Evolutionary conservation across 2,113 vertebrate species (phyloP), one percentile per base, ranked within the genome.

Genomic region (Chaenogobius annularis): DNA sequence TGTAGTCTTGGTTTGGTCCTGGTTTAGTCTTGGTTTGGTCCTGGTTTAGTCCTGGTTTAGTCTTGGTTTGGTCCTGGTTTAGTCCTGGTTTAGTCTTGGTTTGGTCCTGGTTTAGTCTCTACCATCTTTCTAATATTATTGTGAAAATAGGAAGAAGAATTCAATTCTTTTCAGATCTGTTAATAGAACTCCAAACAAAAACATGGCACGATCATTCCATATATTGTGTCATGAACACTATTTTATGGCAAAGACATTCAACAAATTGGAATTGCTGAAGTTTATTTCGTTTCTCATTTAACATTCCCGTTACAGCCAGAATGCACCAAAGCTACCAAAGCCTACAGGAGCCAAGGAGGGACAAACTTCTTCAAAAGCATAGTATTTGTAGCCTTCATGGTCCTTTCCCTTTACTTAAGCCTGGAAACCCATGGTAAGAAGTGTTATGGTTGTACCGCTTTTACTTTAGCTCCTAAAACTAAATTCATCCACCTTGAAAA

Each of bases 401-500:
- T 4, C 11, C 56, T 59, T 59, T 59, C 5, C 11, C 56, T 59
- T 59, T 59, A 14, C 22, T 14, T 5, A 31, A 59, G 56, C 23
- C 11, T 14, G 23, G 23, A 59, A 59, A 31, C 23, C 56, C 56
- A 59, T 26, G 14, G 56, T 26, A 59, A 22, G 22, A 59, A 26
- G 22, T 59, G 31, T 59, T 59, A 58, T 59, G 56, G 56, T 59
- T 59, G 10, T 14, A 59, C 12, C 47, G 47, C 47, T 50, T 50
- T 59, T 40, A 59, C 22, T 23, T 22, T 59, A 10, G 12, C 22
- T 22, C 12, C 23, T 26, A 4, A 59, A 59, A 59, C 23, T 59
- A 26, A 59, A 59, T 26, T 59, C 31, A 59, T 59, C 56, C 56
- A 59, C 56, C 56, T 59, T 23, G 22, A 31, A 59, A n/a, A 59